Conservation (phyloP, 1,140 invertebrate species). For the Calephelis nemesis region DNA sequence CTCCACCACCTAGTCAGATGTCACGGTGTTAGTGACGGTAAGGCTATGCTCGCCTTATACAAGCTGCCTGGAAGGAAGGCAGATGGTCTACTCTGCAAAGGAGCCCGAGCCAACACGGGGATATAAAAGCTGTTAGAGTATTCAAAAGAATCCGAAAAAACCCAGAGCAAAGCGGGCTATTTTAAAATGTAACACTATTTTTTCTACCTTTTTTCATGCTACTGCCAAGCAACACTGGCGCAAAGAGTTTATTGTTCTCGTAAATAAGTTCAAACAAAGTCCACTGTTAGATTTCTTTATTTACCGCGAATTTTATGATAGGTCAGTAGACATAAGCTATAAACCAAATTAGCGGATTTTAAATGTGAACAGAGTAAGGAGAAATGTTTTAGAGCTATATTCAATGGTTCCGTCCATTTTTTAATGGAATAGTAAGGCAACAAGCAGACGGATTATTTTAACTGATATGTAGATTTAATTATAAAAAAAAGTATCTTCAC, state of each 20-base stretch:
- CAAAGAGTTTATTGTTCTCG: constrained; percentile 14
- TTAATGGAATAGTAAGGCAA: too few relatives aligned
- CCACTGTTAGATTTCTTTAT: constrained; percentile 7
- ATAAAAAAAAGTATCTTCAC: too few relatives aligned
- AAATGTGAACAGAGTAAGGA: constrained; percentile 17
- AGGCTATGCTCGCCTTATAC: too few relatives aligned
- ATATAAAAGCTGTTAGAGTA: too few relatives aligned
- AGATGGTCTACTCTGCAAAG: too few relatives aligned
- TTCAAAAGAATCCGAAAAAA: too few relatives aligned
- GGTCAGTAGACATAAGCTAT: constrained; percentile 35
- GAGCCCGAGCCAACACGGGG: too few relatives aligned
- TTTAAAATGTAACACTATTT: neutral
- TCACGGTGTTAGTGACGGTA: too few relatives aligned
- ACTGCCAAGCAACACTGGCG: neutral
- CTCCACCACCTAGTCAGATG: too few relatives aligned
- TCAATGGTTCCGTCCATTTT: neutral
- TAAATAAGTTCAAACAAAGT: constrained; percentile 3
- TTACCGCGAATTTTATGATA: constrained; percentile 38
- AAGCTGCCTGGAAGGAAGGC: too few relatives aligned
- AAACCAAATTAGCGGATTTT: constrained; percentile 44
- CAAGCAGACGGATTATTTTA: too few relatives aligned
- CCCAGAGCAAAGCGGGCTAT: neutral
- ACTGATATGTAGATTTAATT: too few relatives aligned
- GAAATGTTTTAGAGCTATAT: neutral
- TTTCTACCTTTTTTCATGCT: neutral